phyloP scores from a whole-genome alignment of 1,140 invertebrate species.

The Agrilus planipennis region DNA sequence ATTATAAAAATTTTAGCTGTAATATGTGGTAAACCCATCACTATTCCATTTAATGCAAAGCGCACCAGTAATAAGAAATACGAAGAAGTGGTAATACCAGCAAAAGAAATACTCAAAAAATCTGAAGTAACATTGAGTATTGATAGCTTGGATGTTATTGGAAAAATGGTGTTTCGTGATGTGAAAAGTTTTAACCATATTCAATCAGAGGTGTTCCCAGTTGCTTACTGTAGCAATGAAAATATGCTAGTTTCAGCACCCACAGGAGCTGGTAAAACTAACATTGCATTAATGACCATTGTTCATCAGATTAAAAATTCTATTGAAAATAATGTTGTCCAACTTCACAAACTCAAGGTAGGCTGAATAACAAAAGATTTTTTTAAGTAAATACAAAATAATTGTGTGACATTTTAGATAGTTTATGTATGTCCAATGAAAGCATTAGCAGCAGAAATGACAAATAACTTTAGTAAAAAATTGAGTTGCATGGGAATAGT shows the following conservation, averaged over 20 bases:
- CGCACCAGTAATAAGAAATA: constrained; percentile 58
- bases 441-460: constrained; percentile 97
- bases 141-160: constrained; percentile 68
- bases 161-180: constrained; percentile 75
- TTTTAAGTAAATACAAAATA: background rate
- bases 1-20: constrained; percentile 44
- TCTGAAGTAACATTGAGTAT: constrained; percentile 50
- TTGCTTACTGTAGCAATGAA: constrained; percentile 93
- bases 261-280: constrained; percentile 96
- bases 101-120: constrained; percentile 53
- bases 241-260: constrained; percentile 94
- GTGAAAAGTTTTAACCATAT: constrained; percentile 85
- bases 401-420: constrained; percentile 48
- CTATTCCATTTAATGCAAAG: constrained; percentile 65
- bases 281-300: constrained; percentile 90
- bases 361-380: no score
- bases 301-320: constrained; percentile 82
- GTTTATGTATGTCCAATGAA: constrained; percentile 99
- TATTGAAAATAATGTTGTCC: constrained; percentile 64
- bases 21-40: constrained; percentile 59
- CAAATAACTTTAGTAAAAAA: constrained; percentile 79
- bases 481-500: constrained; percentile 62
- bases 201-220: constrained; percentile 89
- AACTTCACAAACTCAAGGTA: constrained; percentile 90
- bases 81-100: constrained; percentile 83